phyloP scores from a whole-genome alignment of 2,888 invertebrate species.

The Meghimatium bilineatum region DNA sequence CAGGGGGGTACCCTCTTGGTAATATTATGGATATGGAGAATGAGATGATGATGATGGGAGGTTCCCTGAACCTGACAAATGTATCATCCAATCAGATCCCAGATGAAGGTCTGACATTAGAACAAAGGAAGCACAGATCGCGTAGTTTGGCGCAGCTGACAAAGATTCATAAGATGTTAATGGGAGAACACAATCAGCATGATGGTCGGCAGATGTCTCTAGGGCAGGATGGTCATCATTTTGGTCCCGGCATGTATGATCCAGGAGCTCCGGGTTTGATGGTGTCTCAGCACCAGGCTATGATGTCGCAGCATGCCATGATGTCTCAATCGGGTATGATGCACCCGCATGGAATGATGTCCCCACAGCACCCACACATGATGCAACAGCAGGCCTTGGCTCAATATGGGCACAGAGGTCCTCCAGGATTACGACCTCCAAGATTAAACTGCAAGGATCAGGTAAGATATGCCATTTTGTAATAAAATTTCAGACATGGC shows the following conservation, averaged over 20 bases:
- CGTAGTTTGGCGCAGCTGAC: conserved; percentile 92
- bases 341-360: conserved; percentile 64
- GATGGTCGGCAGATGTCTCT: conserved; percentile 51
- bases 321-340: conserved; percentile 67
- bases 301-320: conserved; percentile 58
- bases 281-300: conserved; percentile 46
- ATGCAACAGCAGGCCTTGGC: conserved; percentile 65
- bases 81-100: conserved; percentile 74
- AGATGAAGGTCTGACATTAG: conserved; percentile 93
- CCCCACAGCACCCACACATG: conserved; percentile 61
- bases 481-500: too few species aligned
- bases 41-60: conserved; percentile 28
- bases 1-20: conserved; percentile 33
- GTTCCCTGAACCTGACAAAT: conserved; percentile 54
- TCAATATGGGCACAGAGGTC: conserved; percentile 61
- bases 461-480: conserved; percentile 4
- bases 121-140: conserved; percentile 94
- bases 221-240: conserved; percentile 55
- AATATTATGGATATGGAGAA: conserved; percentile 47
- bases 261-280: conserved; percentile 32
- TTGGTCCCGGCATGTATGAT: conserved; percentile 33
- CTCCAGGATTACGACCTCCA: conserved; percentile 52
- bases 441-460: conserved; percentile 47
- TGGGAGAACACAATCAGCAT: conserved; percentile 49
- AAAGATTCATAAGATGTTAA: conserved; percentile 82